Evolutionary conservation across 2,888 invertebrate species (phyloP).

Genomic region (Ormyrus labotus): DNA sequence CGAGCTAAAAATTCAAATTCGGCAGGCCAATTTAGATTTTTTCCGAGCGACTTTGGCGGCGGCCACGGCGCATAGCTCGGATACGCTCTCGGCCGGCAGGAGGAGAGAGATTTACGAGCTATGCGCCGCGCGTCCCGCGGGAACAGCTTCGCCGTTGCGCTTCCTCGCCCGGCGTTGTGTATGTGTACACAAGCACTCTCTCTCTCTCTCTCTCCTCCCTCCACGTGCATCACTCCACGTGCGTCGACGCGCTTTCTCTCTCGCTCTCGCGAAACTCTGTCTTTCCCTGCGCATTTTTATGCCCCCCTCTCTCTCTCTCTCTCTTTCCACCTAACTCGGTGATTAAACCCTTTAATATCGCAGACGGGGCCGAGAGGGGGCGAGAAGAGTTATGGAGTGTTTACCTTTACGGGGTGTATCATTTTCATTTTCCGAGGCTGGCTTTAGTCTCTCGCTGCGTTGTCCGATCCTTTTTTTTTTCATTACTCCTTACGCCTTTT

Average conservation of each 20-base stretch:
- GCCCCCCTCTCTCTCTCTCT: not conserved
- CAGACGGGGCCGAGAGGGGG: conserved; percentile 49
- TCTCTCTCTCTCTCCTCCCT: not conserved
- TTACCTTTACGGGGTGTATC: not conserved
- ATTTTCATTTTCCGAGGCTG: not conserved
- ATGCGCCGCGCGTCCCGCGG: conserved; percentile 37
- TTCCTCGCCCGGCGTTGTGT: not conserved
- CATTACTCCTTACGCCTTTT: no score
- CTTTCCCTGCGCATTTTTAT: no score
- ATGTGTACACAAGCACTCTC: not conserved
- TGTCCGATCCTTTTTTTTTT: no score
- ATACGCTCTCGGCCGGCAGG: conserved; percentile 11
- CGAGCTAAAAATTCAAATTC: no score
- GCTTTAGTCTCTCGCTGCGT: no score
- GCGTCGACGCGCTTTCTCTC: not conserved
- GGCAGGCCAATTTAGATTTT: no score
- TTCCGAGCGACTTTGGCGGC: no score
- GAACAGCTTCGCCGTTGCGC: conserved; percentile 11
- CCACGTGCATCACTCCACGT: conserved; percentile 13
- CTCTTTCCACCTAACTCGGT: conserved; percentile 59
- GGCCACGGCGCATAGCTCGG: not conserved
- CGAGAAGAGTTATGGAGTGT: not conserved
- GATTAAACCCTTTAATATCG: conserved; percentile 71
- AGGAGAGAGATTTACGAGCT: conserved; percentile 56
- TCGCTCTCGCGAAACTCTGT: not conserved